Evolutionary conservation across 2,888 invertebrate genomes (phyloP).

Genomic region (Hyposoter didymator): DNA sequence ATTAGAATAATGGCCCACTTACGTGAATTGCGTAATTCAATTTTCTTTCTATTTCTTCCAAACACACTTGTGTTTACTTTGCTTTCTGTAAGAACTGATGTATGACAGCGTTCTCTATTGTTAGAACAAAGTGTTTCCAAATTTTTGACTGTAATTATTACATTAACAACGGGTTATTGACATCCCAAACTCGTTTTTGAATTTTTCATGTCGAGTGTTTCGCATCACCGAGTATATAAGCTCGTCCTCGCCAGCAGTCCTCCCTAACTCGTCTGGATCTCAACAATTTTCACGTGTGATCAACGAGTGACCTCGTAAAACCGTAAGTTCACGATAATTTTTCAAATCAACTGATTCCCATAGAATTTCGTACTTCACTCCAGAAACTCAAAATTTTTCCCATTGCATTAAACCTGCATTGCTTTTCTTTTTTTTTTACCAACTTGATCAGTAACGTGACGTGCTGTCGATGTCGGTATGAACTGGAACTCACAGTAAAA

Average conservation of each 20-base stretch:
- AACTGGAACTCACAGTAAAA: neutral
- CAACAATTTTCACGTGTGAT: no score
- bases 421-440: neutral
- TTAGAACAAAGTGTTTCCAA: neutral
- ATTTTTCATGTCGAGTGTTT: neutral
- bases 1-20: neutral
- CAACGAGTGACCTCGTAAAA: neutral
- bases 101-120: neutral
- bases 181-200: neutral
- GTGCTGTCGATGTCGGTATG: neutral
- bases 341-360: neutral
- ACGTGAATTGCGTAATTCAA: no score
- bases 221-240: neutral
- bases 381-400: neutral
- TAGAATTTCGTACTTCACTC: neutral
- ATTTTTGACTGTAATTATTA: neutral
- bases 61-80: constrained; percentile 2
- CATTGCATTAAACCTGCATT: neutral
- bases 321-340: neutral
- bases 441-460: neutral
- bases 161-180: neutral
- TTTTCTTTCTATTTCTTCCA: neutral
- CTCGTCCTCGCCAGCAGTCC: neutral
- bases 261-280: neutral
- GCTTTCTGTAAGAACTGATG: neutral